Base-by-base conservation (phyloP, 2,888 invertebrate species). In the Apomyelois bistriatella region DNA sequence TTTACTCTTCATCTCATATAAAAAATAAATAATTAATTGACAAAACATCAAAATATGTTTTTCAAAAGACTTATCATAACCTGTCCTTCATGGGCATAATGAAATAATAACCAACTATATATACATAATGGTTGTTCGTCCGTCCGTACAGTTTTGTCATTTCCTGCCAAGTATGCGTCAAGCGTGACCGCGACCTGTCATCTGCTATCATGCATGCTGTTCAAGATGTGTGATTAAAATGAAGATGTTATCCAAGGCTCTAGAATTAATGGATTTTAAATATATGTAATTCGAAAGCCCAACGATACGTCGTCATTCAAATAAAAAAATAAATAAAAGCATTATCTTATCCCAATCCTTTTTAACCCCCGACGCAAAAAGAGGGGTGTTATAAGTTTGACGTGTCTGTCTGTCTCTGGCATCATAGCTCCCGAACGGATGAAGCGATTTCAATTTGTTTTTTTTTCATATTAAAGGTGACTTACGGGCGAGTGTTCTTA, bases 91-190 rank as follows among this genome's bases (percentile, higher is more conserved):
- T 37, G 13, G 38, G 16, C 28, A 5, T 38, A 50, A 50, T 50
- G 40, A 30, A 40, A 56, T 66, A 68, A 68, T 66, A 54, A 56
- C 57, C 16, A 38, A 30, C n/a, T 40, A 50, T n/a, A 38, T 17
- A 40, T 38, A 53, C 46, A 40, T 50, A 40, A 40, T 40, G 10
- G 48, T 10, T 17, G 62, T 56, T 48, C 54, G 60, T 48, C 40
- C 58, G 60, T 60, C 63, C 60, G 60, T 59, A 59, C 41, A 55
- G 64, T 62, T 57, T 58, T 54, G 61, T 64, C 62, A 64, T 58
- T 65, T 69, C 65, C 61, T 62, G 64, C 42, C 48, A 38, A 6
- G 36, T 47, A 12, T 35, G 30, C 38, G 38, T 48, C 48, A 30
- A 38, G 48, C 48, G 28, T 50, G 52, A 16, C 17, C 56, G 55